A percentile compares a stretch with the other conserved stretches of the same genome.
Evolutionary conservation across 2,113 vertebrate species (phyloP).

Genomic region (Ia io): DNA sequence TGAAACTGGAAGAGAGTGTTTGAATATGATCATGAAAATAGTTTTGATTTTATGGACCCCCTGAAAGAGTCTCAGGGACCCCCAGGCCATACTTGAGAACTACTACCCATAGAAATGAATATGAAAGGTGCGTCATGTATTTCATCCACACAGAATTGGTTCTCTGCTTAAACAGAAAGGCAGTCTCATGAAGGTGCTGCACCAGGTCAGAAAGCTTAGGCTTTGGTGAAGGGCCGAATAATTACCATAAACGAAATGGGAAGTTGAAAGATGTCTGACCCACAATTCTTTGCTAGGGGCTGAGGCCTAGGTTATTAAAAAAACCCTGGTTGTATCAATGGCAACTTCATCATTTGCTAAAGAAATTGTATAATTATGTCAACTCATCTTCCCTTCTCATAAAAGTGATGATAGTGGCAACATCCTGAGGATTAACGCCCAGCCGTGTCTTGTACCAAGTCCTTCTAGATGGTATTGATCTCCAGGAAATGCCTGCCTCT

Average conservation of each 20-base stretch:
- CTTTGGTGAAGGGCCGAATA: background rate
- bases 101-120: background rate
- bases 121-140: background rate
- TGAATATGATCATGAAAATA: background rate
- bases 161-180: background rate
- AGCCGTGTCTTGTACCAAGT: background rate
- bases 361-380: background rate
- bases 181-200: background rate
- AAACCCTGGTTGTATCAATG: background rate
- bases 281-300: background rate
- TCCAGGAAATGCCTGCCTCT: constrained; percentile 56
- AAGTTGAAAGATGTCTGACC: background rate
- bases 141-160: background rate
- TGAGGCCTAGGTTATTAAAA: background rate
- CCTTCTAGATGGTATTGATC: constrained; percentile 42
- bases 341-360: background rate
- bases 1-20: background rate
- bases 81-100: background rate
- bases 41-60: background rate
- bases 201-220: background rate
- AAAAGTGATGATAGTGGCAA: constrained; percentile 39
- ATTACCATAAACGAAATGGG: constrained; percentile 22
- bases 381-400: background rate
- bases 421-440: constrained; percentile 39
- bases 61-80: background rate